Base-by-base conservation (phyloP, 2,888 invertebrate genomes). In the Caradrina kadenii region DNA sequence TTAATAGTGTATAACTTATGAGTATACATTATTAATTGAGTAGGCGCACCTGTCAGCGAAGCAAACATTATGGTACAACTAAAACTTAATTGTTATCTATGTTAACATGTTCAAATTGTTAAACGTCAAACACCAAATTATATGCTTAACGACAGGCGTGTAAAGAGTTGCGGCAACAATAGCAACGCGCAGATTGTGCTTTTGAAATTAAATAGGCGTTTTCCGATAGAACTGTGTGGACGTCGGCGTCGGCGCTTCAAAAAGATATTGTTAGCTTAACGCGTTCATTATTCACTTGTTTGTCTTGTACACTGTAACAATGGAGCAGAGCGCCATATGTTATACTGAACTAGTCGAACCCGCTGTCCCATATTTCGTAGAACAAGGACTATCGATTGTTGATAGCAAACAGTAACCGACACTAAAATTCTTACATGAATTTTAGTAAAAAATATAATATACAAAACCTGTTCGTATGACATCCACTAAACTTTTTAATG, bases 251-350 rank as follows among this genome's bases (percentile, higher is more conserved):
- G 45, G 17, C 53, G 67, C 72, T 77, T 72, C 68, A 79, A 76
- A 81, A 74, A 80, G 15, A 69, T 81, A 73, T 74, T 79, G 73
- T 73, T 68, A n/a, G 56, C 10, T 74, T 35, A 75, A 63, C 60
- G 54, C 54, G 68, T 74, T 81, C 80, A 81, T 78, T 77, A 77
- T 80, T 81, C 78, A 81, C 78, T 81, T 80, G 75, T 81, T 81
- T 81, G 80, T 81, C 80, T 81, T 78, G 78, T 66, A 54, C 64
- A 53, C 49, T 70, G 53, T 58, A 77, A 81, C 81, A 81, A 81
- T 69, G 58, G 58, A 42, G 71, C 63, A 45, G 39, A 52, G 63
- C 69, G 72, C 78, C 70, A 78, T 81, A 71, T 71, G 70, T 80
- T 80, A 80, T 72, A 67, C 64, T 54, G 67, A 81, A 73, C 70